A percentile compares a stretch with the other conserved stretches of the same genome.
Evolutionary conservation across 2,888 invertebrate species (phyloP).

Genomic region (Cerastoderma edule): DNA sequence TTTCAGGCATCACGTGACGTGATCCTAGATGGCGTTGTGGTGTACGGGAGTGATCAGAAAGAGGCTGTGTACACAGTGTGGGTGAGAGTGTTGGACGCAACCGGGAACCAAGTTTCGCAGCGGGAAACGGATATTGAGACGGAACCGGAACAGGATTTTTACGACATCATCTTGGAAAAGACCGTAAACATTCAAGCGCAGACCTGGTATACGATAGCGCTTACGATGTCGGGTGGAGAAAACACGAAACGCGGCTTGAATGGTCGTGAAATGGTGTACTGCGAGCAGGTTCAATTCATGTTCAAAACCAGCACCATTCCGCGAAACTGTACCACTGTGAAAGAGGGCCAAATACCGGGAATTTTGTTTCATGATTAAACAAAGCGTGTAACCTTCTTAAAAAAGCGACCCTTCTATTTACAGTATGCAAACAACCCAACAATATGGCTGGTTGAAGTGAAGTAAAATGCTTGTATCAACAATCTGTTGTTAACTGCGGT

Average conservation of each 20-base stretch:
- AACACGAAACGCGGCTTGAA: constrained; percentile 49
- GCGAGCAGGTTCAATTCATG: constrained; percentile 52
- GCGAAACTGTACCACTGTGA: constrained; percentile 39
- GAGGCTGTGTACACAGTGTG: constrained; percentile 34
- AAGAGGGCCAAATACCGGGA: constrained; percentile 53
- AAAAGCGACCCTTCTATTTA: too few relatives aligned
- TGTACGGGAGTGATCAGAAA: constrained; percentile 41
- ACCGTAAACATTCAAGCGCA: constrained; percentile 33
- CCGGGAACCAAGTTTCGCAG: constrained; percentile 19
- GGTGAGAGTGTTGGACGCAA: constrained; percentile 29
- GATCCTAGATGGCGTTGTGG: constrained; percentile 40
- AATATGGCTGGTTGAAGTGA: too few relatives aligned
- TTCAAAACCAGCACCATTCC: constrained; percentile 41
- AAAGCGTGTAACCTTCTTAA: too few relatives aligned
- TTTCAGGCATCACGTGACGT: constrained; percentile 50
- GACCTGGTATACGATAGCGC: constrained; percentile 46
- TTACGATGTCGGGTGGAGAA: constrained; percentile 46
- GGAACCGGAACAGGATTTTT: constrained; percentile 28
- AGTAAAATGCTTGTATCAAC: too few relatives aligned
- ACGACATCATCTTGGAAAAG: constrained; percentile 39
- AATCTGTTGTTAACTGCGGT: too few relatives aligned
- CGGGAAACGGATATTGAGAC: constrained; percentile 27
- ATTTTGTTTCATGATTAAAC: constrained; percentile 45
- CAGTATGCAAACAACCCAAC: too few relatives aligned
- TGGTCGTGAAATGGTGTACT: constrained; percentile 48